Base-by-base conservation (phyloP, 1,140 invertebrate genomes). In the Aporrectodea caliginosa region DNA sequence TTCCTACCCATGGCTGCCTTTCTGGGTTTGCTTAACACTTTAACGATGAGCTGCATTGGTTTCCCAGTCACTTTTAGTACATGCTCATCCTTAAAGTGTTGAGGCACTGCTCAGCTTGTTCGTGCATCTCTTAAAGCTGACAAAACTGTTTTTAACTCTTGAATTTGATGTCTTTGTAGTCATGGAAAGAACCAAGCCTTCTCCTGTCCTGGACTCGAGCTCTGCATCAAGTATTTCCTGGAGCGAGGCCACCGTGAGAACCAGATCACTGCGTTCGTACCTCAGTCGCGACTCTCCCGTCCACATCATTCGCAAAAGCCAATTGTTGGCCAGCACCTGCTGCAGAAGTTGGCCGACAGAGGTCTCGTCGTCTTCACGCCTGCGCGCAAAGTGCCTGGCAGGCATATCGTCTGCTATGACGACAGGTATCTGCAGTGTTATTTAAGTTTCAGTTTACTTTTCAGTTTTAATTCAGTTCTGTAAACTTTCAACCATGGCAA, bases 371-470 rank as follows among this genome's bases (percentile, higher is more conserved):
- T 97, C 2, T 99, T 97, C 88, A 99, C 97, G 0, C 97, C 97
- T 0, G 95, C 95, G 2, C 90, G 96, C 69, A 90, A 94, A 72
- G 91, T 98, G 0, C 93, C 93, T 27, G 89, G 89, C 0, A 95
- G 95, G 85, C 90, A 96, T 1, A 93, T 98, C 84, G 93, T 97
- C 0, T 98, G 97, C 87, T 98, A 99, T 87, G 97, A 99, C 87
- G 96, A 97, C 58, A 71, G 76, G 76, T 79, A 32, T 14, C 58
- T 68, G 75, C 31, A 58, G 43, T 58, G 6, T 58, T 58, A 22
- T 58, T 58, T 58, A 22, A 58, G 43, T 58, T 22, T 58, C 22
- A 22, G 6, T 58, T 58, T 22, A 58, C 22, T 58, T 58, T 12
- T 58, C 43, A 58, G 43, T n/a, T n/a, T n/a, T n/a, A n/a, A n/a